phyloP scores from a whole-genome alignment of 2,113 vertebrate genomes.

The Mesoclemmys tuberculata region DNA sequence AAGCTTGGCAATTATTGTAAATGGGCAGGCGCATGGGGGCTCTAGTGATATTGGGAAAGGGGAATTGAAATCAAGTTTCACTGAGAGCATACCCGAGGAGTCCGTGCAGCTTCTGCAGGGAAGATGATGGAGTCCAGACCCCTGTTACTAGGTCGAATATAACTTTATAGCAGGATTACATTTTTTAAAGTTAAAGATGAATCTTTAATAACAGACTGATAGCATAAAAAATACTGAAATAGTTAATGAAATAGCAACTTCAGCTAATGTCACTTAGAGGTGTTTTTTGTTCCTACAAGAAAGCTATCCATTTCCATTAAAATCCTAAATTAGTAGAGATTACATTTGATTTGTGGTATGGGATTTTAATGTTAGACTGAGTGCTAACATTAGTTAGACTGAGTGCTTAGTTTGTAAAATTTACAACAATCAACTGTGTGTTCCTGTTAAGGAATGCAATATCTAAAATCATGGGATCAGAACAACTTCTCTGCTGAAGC shows the following conservation, averaged over 20 bases:
- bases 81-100: neutral
- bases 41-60: neutral
- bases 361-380: neutral
- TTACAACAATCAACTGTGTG: neutral
- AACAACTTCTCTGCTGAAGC: neutral
- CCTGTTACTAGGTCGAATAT: neutral
- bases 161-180: neutral
- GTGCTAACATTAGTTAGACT: neutral
- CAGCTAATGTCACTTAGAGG: neutral
- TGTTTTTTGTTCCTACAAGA: neutral
- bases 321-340: neutral
- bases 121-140: neutral
- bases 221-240: neutral
- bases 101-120: neutral
- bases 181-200: neutral
- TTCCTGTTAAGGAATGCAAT: neutral
- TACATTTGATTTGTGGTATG: neutral
- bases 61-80: neutral
- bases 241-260: neutral
- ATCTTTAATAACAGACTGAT: neutral
- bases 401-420: neutral
- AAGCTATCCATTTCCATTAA: too few species aligned
- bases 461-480: neutral
- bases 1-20: neutral
- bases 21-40: too few species aligned